These are phyloP conservation scores for Orycteropus afer DNA, from an alignment of 2,113 vertebrate genomes.

Conservation along the genomic window DNA sequence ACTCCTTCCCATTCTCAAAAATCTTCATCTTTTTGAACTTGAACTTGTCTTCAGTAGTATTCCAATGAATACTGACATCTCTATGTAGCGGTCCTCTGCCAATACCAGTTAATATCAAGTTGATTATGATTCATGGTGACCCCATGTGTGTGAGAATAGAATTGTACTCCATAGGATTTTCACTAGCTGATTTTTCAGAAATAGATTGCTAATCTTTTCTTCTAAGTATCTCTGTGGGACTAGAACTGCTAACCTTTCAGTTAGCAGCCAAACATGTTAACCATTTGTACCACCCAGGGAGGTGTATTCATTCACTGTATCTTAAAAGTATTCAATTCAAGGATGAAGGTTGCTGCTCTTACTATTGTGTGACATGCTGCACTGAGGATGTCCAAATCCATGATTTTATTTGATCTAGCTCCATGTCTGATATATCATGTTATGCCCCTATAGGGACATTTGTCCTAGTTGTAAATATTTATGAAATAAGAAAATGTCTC, in stretches of 20 bases:
- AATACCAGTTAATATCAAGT: neutral
- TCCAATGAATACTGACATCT: neutral
- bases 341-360: neutral
- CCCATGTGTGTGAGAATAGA: neutral
- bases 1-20: neutral
- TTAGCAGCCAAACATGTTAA: neutral
- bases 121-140: neutral
- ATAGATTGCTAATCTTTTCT: neutral
- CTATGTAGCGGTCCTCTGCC: neutral
- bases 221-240: neutral
- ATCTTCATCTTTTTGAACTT: neutral
- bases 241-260: neutral
- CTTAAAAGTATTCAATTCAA: neutral
- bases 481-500: neutral
- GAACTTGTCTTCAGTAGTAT: neutral
- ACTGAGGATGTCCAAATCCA: neutral
- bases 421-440: neutral
- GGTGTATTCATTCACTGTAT: neutral
- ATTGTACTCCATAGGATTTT: neutral
- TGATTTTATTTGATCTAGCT: neutral
- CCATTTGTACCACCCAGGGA: neutral
- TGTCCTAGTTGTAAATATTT: neutral
- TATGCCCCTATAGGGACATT: neutral
- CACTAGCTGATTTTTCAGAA: neutral
- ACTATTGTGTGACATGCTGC: neutral